Base-by-base conservation (phyloP, 2,113 vertebrate species). In the Archilochus colubris region DNA sequence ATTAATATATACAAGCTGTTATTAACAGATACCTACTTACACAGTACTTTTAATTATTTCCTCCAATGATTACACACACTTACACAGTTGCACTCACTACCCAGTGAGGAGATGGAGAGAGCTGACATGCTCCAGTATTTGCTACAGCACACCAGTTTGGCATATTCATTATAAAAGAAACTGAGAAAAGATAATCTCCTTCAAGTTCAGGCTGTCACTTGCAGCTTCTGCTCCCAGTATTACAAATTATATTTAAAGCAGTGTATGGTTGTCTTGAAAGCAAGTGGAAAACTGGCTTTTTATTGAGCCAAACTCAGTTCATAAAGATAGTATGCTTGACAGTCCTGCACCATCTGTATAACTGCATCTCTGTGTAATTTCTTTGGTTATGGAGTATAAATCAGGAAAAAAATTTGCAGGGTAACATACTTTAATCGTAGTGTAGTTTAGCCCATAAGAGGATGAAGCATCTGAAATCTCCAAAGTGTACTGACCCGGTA, bases 381-480 rank as follows among this genome's bases (percentile, higher is more conserved):
- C 36, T 88, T 89, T 66, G 54, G 27, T 91, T 21, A 28, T 2
- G 9, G 30, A 82, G 22, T 27, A 51, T 31, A 87, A 92, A 83
- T 36, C 5, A 38, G 19, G 9, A 15, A 54, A 55, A 55, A 30
- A 68, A n/a, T 21, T 84, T 91, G 17, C 46, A 66, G 22, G 61
- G 24, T 57, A 76, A 68, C 68, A 43, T 24, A 57, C 10, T 62
- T 87, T 80, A 69, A 82, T 36, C 38, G 23, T 55, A 75, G 27
- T 78, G 54, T 38, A 59, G 10, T 66, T 81, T 67, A 91, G 67
- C 53, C 87, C 88, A 77, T 85, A 96, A 93, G 86, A 88, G 72
- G 85, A 93, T 77, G 82, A 95, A 94, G 80, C 33, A 90, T 93
- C 72, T 88, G 44, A 95, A 95, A 77, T 90, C 86, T 93, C 68